Conservation (phyloP, 2,888 invertebrate species). For the Anthoptus insignis region DNA sequence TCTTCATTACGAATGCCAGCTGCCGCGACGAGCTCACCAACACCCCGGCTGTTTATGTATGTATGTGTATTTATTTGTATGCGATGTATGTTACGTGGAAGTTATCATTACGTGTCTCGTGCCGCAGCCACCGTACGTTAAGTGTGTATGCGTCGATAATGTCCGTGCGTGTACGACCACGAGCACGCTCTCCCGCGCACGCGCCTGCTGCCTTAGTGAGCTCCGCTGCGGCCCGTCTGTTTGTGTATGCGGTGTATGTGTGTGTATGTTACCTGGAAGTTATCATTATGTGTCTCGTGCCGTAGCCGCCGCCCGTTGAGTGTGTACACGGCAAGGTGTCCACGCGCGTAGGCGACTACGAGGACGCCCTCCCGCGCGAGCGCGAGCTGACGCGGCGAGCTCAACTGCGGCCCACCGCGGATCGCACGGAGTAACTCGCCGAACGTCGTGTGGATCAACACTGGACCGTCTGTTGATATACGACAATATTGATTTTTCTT, state of each 20-base stretch:
- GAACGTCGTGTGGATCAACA: slow-evolving; percentile 98
- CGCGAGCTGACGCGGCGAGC: slow-evolving; percentile 94
- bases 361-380: slow-evolving; percentile 99
- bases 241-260: background rate
- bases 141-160: too few relatives aligned
- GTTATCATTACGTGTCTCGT: too few relatives aligned
- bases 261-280: slow-evolving; percentile 92
- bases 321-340: slow-evolving; percentile 97
- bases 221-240: too few relatives aligned
- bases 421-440: slow-evolving; percentile 97
- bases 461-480: slow-evolving; percentile 98
- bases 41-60: too few relatives aligned
- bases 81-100: slow-evolving; percentile 93
- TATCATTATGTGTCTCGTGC: slow-evolving; percentile 97
- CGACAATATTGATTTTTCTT: too few relatives aligned
- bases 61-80: background rate
- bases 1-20: too few relatives aligned
- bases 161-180: too few relatives aligned
- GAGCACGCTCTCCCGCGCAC: too few relatives aligned
- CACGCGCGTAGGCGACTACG: slow-evolving; percentile 97
- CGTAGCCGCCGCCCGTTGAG: slow-evolving; percentile 97
- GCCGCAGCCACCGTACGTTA: too few relatives aligned
- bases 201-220: too few relatives aligned
- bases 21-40: too few relatives aligned
- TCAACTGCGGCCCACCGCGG: slow-evolving; percentile 90